Base-by-base conservation (phyloP, 2,797 vertebrate species). In the Aplochiton taeniatus region DNA sequence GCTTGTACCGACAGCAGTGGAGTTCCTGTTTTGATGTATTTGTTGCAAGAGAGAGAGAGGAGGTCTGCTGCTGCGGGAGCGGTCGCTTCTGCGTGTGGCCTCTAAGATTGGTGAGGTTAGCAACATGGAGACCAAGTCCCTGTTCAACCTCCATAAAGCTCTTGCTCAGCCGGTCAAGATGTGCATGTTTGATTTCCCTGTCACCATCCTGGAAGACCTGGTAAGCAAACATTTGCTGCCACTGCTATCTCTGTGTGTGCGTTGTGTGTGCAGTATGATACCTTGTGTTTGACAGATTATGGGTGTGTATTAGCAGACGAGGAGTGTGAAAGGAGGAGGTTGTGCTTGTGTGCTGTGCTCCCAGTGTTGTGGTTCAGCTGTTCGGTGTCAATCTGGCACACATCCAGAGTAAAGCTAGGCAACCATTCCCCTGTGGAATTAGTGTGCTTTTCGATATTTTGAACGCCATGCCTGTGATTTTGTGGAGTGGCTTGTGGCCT, bases 141-240 rank as follows among this genome's bases (percentile, higher is more conserved):
- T 91, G 75, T 96, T 95, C 92, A 95, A 87, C 66, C 89, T 95
- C 70, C 93, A 95, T 75, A 91, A 92, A 90, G 95, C 95, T 11
- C 89, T 96, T 60, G 94, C 92, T 77, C 94, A 94, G 84, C 94
- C 94, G 0, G 89, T 94, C 82, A 94, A 88, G 87, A 93, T 91
- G 87, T 94, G 94, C 88, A 93, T 96, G 94, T 74, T 96, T 79
- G 95, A 95, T 76, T 92, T 94, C 83, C 95, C 91, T 4, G 88
- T 93, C 68, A 92, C 90, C 72, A 86, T 94, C 81, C 90, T 94
- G 84, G 92, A 93, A 1, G 92, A 94, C 43, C 91, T 94, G 88
- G 95, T 96, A 78, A 95, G 95, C 82, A 66, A 13, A 61, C 49
- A 42, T 19, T 45, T 10, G 53, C 16, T 45, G 8, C 60, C 18